Evolutionary conservation across 2,888 invertebrate species (phyloP).

Genomic region (Luperina testacea): DNA sequence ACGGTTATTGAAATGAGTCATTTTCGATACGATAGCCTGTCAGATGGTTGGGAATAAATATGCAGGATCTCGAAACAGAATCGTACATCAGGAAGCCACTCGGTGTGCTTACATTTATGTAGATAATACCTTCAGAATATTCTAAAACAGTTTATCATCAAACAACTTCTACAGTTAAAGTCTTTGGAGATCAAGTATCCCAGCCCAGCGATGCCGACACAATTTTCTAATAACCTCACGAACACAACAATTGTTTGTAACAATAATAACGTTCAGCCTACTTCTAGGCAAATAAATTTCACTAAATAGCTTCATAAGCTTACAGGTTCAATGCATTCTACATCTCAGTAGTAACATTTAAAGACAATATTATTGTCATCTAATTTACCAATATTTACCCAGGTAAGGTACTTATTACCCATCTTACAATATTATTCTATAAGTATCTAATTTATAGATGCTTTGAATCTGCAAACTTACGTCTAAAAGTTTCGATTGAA

Average conservation of each 20-base stretch:
- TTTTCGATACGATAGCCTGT: no score
- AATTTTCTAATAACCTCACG: conserved; percentile 74
- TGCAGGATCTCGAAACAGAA: background rate
- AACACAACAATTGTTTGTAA: conserved; percentile 76
- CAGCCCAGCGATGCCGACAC: conserved; percentile 37
- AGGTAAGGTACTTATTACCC: background rate
- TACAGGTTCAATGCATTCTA: conserved; percentile 47
- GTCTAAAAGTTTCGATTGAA: conserved; percentile 21
- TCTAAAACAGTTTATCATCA: background rate
- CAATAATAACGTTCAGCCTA: conserved; percentile 63
- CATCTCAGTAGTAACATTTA: background rate
- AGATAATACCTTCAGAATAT: background rate
- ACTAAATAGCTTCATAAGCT: conserved; percentile 50
- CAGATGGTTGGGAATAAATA: no score
- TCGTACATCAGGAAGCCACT: background rate
- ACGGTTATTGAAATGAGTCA: no score
- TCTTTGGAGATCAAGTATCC: conserved; percentile 54
- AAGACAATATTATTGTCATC: conserved; percentile 29
- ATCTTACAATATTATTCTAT: conserved; percentile 11
- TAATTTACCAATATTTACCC: conserved; percentile 22
- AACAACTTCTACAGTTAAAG: background rate
- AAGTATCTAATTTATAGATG: background rate
- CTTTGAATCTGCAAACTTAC: conserved; percentile 50
- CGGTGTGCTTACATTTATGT: background rate
- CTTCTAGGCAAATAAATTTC: conserved; percentile 61